Base-by-base conservation (phyloP, 2,113 vertebrate species). In the Hemichromis elongatus region DNA sequence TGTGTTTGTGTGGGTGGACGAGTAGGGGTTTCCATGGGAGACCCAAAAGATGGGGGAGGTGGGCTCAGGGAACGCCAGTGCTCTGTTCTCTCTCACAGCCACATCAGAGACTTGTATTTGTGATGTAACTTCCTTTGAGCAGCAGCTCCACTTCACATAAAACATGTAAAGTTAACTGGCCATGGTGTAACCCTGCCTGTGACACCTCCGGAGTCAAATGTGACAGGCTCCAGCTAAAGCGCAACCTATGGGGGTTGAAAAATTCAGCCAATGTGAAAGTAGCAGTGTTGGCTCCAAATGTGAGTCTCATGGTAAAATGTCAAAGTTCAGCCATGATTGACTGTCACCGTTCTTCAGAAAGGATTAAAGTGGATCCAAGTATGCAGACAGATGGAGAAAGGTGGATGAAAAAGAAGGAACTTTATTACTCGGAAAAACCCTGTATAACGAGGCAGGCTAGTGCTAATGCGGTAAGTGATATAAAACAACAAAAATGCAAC, bases 1-100 rank as follows among this genome's bases (percentile, higher is more conserved):
- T 33, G 13, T 73, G 68, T 13, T n/a, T 19, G 52, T 24, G 35
- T 59, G 21, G 21, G 19, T 47, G 42, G 10, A 4, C 14, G 52
- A 47, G 61, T 70, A 30, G 28, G 54, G 18, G 88, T 90, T 90
- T 87, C 61, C 79, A 90, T 77, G 68, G 88, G 88, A 90, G 77
- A 85, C 70, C 59, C 12, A 30, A 30, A 86, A 80, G 52, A 55
- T 84, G 66, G 89, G 88, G 90, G 81, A 75, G 82, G 77, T 52
- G 90, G 84, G 57, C 11, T 35, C 10, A 54, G 89, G 80, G 91
- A 90, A 87, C 82, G 81, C 87, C 88, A 91, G 50, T 77, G 63
- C 54, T 56, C 68, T 3, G 13, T 77, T 80, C 81, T 59, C 53
- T 26, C 54, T 59, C 37, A 61, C 11, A 61, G 54, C 59, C 45